Conservation (phyloP, 2,888 invertebrate genomes). For the Diaphora mendica region DNA sequence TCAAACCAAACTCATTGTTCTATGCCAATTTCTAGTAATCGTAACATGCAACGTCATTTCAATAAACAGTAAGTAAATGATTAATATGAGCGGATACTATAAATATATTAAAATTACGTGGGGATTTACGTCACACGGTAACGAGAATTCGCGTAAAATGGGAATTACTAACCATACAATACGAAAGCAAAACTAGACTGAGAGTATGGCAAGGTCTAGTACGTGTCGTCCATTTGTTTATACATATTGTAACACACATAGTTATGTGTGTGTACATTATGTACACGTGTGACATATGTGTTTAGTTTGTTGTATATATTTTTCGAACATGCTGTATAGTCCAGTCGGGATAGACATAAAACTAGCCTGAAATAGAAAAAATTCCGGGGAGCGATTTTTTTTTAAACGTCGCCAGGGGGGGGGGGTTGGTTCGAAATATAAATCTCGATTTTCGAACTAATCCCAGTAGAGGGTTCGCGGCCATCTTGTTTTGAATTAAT, state of each 20-base stretch:
- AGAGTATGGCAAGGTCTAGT: background rate
- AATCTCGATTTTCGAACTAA: too few species aligned
- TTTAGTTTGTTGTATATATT: background rate
- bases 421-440: too few species aligned
- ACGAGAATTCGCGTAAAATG: slow-evolving; percentile 23
- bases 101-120: slow-evolving; percentile 31
- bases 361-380: too few species aligned
- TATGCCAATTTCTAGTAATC: slow-evolving; percentile 37
- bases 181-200: background rate
- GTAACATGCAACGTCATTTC: slow-evolving; percentile 37
- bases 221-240: background rate
- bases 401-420: too few species aligned
- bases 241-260: background rate
- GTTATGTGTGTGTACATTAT: background rate
- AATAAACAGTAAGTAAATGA: slow-evolving; percentile 35
- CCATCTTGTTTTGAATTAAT: too few species aligned
- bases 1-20: slow-evolving; percentile 29
- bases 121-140: slow-evolving; percentile 19
- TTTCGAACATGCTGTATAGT: background rate
- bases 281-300: background rate
- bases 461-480: too few species aligned
- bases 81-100: slow-evolving; percentile 35
- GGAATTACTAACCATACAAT: slow-evolving; percentile 28
- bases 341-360: too few species aligned
- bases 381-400: too few species aligned